Evolutionary conservation across 2,113 vertebrate genomes (phyloP), one percentile per base, ranked within the genome.

Genomic region (Procavia capensis): DNA sequence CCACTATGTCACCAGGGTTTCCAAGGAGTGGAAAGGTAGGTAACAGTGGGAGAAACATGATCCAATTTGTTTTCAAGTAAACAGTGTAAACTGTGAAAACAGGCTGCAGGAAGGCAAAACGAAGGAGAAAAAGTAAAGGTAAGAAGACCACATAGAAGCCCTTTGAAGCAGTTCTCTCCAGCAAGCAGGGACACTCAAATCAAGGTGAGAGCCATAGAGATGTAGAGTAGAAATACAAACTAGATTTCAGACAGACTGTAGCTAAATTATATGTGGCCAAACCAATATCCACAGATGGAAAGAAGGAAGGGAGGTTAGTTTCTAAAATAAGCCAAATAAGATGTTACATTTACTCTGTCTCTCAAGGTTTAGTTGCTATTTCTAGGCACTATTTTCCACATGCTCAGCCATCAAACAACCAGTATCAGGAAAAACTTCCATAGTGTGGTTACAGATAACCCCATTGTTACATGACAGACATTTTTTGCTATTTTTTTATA

Each of bases 41-140:
- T n/a, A 78, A 80, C 36, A 87, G 64, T 34, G 10, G 29, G 61
- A 82, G n/a, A 87, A 61, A 78, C 6, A 11, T 31, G 50, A 87
- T 43, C 59, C 43, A 20, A 78, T 74, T 45, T 22, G 27, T 63
- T 86, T 80, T 61, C 61, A 91, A 86, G 36, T 54, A 41, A 88
- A 85, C 39, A 19, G 13, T 39, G 81, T 22, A 87, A 89, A 76
- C n/a, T n/a, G n/a, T n/a, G n/a, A n/a, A n/a, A n/a, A n/a, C n/a
- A n/a, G n/a, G n/a, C n/a, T n/a, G n/a, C n/a, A 47, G 61, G n/a
- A 17, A 80, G 89, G 27, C 63, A 90, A 83, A 87, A 74, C 34
- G 34, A 76, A 70, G 76, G 14, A 45, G 61, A 50, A 79, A 95
- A 84, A 85, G 59, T n/a, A 80, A 92, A 87, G 87, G 54, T 43